Evolutionary conservation across 1,140 invertebrate species (phyloP).

Genomic region (Adelges cooleyi): DNA sequence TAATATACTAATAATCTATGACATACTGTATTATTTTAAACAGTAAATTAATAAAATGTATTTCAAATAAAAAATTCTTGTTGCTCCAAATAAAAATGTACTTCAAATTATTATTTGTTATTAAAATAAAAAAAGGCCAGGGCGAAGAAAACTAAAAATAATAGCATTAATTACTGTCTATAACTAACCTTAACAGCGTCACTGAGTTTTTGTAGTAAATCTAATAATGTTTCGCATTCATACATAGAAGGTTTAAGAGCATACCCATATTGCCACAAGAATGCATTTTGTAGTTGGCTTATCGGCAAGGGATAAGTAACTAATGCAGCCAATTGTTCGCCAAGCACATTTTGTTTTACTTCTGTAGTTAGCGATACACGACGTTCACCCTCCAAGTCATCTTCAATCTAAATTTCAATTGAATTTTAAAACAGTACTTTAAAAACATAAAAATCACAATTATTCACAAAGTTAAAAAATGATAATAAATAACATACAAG

Average conservation of each 20-base stretch:
- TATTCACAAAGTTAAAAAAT: too few relatives aligned
- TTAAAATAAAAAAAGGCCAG: background rate
- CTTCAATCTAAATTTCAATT: constrained; percentile 40
- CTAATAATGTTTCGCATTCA: constrained; percentile 42
- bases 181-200: constrained; percentile 41
- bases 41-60: background rate
- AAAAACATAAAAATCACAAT: too few relatives aligned
- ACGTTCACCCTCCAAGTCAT: constrained; percentile 45
- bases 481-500: background rate
- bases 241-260: constrained; percentile 46
- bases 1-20: too few relatives aligned
- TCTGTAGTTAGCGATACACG: constrained; percentile 45
- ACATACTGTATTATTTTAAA: too few relatives aligned
- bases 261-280: constrained; percentile 47
- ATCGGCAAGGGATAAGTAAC: constrained; percentile 41
- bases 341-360: constrained; percentile 45
- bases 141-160: background rate
- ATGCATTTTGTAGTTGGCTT: constrained; percentile 42
- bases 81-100: background rate
- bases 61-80: background rate
- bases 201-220: constrained; percentile 44
- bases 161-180: constrained; percentile 12
- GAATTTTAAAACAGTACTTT: background rate
- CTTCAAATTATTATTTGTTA: background rate
- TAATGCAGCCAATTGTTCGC: constrained; percentile 45